A percentile compares a stretch with the other conserved stretches of the same genome.
Evolutionary conservation across 2,113 vertebrate genomes (phyloP).

Genomic region (Loxodonta africana): DNA sequence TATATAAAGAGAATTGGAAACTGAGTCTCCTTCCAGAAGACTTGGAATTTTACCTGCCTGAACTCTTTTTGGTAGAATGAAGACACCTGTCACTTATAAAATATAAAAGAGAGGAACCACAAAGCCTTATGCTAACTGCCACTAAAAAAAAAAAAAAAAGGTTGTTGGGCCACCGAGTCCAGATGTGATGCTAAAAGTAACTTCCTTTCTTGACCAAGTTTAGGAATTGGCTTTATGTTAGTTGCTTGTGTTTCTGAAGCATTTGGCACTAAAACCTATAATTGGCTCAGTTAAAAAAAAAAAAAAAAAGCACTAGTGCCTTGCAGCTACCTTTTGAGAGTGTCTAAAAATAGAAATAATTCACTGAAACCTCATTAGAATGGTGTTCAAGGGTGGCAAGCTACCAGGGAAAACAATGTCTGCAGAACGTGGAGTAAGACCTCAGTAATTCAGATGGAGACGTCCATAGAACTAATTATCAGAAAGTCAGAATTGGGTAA

Average conservation of each 20-base stretch:
- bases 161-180: neutral
- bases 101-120: neutral
- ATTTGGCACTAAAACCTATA: conserved; percentile 44
- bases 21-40: neutral
- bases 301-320: neutral
- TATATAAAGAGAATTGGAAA: conserved; percentile 28
- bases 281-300: neutral
- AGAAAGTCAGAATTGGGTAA: neutral
- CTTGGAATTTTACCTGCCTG: neutral
- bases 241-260: neutral
- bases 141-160: neutral
- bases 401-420: neutral
- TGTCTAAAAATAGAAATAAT: conserved; percentile 65
- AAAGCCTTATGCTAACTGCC: neutral
- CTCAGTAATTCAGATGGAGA: neutral
- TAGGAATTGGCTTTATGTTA: neutral
- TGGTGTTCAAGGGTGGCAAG: neutral
- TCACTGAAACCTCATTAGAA: conserved; percentile 58
- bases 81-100: neutral
- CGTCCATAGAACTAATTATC: neutral
- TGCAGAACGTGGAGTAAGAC: neutral
- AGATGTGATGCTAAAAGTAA: neutral
- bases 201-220: neutral
- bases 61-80: neutral
- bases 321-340: conserved; percentile 55